A percentile compares a stretch with the other conserved stretches of the same genome.
These are phyloP conservation scores for Heliocidaris erythrogramma DNA, from an alignment of 35 echinoderm and acorn worm genomes.

Conservation along the genomic window DNA sequence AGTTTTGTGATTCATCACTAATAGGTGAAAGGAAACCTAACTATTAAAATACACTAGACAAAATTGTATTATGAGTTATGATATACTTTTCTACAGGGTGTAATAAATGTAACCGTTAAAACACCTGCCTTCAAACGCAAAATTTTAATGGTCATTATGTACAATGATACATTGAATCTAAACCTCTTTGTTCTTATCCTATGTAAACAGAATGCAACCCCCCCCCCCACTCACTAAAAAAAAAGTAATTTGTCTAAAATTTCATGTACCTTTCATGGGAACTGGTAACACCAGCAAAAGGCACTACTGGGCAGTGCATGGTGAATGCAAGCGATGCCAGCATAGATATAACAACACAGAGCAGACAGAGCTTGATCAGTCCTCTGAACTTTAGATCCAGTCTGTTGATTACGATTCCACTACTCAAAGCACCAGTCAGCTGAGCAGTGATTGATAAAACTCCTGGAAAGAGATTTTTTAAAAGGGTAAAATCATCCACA, in stretches of 20 bases:
- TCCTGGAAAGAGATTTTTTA: neutral
- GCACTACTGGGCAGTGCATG: conserved; percentile 67
- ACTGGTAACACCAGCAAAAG: conserved; percentile 87
- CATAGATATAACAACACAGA: conserved; percentile 69
- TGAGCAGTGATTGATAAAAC: conserved; percentile 39
- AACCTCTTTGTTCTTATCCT: too few relatives aligned
- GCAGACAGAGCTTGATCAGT: conserved; percentile 84
- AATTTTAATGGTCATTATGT: too few relatives aligned
- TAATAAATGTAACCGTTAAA: too few relatives aligned
- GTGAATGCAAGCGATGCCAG: conserved; percentile 72
- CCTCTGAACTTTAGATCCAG: conserved; percentile 68
- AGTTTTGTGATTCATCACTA: too few relatives aligned
- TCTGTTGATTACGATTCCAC: conserved; percentile 31
- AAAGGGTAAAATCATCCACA: too few relatives aligned
- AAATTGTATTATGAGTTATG: too few relatives aligned
- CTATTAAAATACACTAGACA: too few relatives aligned
- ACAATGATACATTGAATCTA: too few relatives aligned
- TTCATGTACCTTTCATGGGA: neutral
- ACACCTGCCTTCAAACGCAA: too few relatives aligned
- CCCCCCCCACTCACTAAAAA: neutral
- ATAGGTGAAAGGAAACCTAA: too few relatives aligned
- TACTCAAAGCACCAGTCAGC: neutral
- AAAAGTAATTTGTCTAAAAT: neutral
- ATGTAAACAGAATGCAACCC: too few relatives aligned
- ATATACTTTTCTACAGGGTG: too few relatives aligned